These are phyloP conservation scores for Salticus scenicus DNA, from an alignment of 2,888 invertebrate species.

Conservation along the genomic window DNA sequence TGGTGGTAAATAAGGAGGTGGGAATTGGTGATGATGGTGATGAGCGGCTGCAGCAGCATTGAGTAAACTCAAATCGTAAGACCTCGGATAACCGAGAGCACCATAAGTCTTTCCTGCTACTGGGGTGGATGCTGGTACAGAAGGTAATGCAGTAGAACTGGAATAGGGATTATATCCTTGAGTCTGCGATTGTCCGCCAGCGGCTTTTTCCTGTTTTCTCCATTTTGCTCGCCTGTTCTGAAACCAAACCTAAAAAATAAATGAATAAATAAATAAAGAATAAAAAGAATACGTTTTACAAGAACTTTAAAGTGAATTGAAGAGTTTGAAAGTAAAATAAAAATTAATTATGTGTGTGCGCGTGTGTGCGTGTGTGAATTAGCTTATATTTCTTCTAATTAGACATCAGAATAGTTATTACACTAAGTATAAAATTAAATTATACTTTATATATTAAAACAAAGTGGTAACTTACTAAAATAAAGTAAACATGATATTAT, in stretches of 20 bases:
- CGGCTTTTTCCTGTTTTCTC: conserved; percentile 74
- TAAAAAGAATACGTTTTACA: too few species aligned
- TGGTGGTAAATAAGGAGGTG: conserved; percentile 63
- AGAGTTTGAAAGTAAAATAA: too few species aligned
- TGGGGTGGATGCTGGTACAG: conserved; percentile 57
- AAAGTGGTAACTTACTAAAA: too few species aligned
- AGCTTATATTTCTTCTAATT: too few species aligned
- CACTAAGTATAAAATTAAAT: too few species aligned
- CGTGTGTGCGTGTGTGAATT: too few species aligned
- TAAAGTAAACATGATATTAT: too few species aligned
- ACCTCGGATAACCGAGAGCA: conserved; percentile 43
- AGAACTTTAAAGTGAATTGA: too few species aligned
- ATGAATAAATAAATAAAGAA: neutral
- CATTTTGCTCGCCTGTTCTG: conserved; percentile 75
- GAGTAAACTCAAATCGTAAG: conserved; percentile 50
- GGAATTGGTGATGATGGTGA: conserved; percentile 56
- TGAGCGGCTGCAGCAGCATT: conserved; percentile 46
- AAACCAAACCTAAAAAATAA: conserved; percentile 71
- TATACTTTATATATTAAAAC: too few species aligned
- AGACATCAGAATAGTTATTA: too few species aligned
- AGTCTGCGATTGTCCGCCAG: conserved; percentile 63
- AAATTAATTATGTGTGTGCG: too few species aligned
- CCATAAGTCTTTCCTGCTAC: conserved; percentile 56
- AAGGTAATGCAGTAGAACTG: conserved; percentile 49
- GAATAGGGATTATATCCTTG: conserved; percentile 71